A percentile compares a stretch with the other conserved stretches of the same genome.
Conservation (phyloP, 2,797 vertebrate genomes). For the Aeoliscus strigatus region DNA sequence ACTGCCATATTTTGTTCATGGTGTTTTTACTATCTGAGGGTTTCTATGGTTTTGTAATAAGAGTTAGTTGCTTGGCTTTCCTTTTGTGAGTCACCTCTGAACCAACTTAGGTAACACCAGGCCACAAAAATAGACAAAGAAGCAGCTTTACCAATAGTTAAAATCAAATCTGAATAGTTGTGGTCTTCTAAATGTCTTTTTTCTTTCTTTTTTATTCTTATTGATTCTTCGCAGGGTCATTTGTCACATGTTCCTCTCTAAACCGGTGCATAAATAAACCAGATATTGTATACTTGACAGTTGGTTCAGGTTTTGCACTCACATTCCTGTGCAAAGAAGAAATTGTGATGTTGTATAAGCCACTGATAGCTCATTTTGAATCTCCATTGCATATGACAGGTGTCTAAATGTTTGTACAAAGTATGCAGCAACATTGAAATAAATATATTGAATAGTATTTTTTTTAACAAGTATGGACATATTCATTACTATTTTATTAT, state of each 20-base stretch:
- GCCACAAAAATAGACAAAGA: not conserved
- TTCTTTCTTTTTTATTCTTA: not conserved
- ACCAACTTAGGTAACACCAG: not conserved
- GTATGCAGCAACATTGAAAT: too few relatives aligned
- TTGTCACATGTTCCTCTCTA: not conserved
- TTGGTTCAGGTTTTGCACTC: too few relatives aligned
- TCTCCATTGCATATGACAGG: too few relatives aligned
- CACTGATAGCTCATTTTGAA: too few relatives aligned
- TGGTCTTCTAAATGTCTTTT: not conserved
- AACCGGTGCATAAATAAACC: not conserved
- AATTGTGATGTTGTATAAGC: too few relatives aligned
- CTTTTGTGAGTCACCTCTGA: not conserved
- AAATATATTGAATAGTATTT: too few relatives aligned
- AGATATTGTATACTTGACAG: too few relatives aligned
- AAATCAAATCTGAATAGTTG: not conserved
- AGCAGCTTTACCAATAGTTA: not conserved
- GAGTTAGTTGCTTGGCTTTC: not conserved
- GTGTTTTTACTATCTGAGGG: not conserved
- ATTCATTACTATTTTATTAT: too few relatives aligned
- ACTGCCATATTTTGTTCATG: not conserved
- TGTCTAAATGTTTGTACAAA: too few relatives aligned
- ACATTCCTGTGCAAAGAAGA: too few relatives aligned
- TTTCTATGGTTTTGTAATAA: not conserved
- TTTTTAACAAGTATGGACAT: too few relatives aligned
- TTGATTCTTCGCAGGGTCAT: not conserved